These are phyloP conservation scores for Odontophorus gujanensis DNA, from an alignment of 2,113 vertebrate genomes.

Conservation along the genomic window DNA sequence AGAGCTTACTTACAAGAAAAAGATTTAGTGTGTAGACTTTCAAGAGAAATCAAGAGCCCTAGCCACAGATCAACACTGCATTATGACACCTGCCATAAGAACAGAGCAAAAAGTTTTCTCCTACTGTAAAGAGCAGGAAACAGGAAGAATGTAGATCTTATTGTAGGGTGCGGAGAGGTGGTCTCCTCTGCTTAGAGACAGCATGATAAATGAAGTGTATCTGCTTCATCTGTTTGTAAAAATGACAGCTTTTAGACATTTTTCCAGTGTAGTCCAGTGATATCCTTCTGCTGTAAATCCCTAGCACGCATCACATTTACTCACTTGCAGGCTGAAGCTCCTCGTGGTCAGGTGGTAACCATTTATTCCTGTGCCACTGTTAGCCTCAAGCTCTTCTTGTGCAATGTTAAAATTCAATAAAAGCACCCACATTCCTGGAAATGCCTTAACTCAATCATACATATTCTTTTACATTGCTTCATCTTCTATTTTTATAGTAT, in stretches of 20 bases:
- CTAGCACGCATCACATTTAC: fast-evolving
- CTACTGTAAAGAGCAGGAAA: background rate
- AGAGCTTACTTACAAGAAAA: background rate
- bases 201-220: background rate
- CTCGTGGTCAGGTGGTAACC: background rate
- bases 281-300: background rate
- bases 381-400: background rate
- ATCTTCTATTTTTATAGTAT: background rate
- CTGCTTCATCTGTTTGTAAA: background rate
- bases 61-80: background rate
- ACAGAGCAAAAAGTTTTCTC: fast-evolving
- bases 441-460: background rate
- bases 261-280: background rate
- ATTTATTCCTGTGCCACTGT: background rate
- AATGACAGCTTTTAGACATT: background rate
- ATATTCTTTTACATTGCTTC: background rate
- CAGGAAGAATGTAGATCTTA: background rate
- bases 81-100: background rate
- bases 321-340: background rate
- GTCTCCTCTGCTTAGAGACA: background rate
- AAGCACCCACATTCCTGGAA: background rate
- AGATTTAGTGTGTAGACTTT: background rate
- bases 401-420: background rate
- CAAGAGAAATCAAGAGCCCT: background rate
- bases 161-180: background rate